Evolutionary conservation across 2,888 invertebrate species (phyloP).

Genomic region (Melipona bicolor): DNA sequence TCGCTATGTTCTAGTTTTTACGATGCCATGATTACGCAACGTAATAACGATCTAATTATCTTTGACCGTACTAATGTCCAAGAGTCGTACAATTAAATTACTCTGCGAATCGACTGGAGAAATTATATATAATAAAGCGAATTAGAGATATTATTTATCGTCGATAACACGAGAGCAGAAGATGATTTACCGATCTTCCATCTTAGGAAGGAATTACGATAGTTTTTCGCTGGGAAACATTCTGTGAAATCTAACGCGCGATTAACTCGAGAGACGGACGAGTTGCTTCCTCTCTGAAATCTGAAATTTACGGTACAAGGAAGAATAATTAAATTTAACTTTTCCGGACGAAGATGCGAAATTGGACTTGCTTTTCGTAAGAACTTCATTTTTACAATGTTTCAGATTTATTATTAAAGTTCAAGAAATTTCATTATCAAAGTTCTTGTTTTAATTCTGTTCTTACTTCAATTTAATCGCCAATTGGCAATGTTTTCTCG

Average conservation of each 20-base stretch:
- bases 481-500: not conserved
- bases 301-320: not conserved
- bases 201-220: not conserved
- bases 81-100: conserved; percentile 23
- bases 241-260: not conserved
- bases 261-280: not conserved
- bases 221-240: not conserved
- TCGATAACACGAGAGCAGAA: too few relatives aligned
- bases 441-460: not conserved
- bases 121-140: conserved; percentile 1
- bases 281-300: not conserved
- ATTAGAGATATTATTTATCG: not conserved
- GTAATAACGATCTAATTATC: not conserved
- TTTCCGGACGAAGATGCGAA: not conserved
- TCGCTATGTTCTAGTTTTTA: not conserved
- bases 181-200: not conserved
- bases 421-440: not conserved
- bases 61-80: not conserved
- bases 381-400: not conserved
- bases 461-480: not conserved
- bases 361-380: not conserved
- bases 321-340: not conserved
- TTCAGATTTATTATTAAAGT: not conserved
- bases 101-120: not conserved
- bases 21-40: not conserved